Evolutionary conservation across 2,113 vertebrate genomes (phyloP).

Genomic region (Indicator maculatus): DNA sequence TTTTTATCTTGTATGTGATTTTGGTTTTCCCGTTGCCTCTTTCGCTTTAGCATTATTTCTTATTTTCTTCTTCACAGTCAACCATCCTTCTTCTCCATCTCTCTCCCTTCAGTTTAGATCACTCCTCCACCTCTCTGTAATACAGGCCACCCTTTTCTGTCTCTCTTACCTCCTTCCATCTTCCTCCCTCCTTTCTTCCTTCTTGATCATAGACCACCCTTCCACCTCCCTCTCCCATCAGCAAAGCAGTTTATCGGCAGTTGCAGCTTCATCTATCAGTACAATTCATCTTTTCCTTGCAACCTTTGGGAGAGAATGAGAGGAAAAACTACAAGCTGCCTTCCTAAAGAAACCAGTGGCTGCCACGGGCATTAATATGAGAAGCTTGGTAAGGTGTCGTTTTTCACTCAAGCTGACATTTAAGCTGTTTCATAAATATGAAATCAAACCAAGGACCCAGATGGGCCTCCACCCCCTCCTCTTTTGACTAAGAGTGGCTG

Average conservation of each 20-base stretch:
- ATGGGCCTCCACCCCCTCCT: slow-evolving; percentile 73
- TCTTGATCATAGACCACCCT: not conserved
- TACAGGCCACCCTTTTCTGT: not conserved
- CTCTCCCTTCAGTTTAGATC: not conserved
- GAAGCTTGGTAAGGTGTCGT: slow-evolving; percentile 77
- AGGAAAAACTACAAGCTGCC: slow-evolving; percentile 61
- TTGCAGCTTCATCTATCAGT: slow-evolving; percentile 72
- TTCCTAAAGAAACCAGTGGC: slow-evolving; percentile 65
- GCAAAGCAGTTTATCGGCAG: slow-evolving; percentile 57
- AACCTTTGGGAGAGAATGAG: slow-evolving; percentile 47
- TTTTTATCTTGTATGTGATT: not conserved
- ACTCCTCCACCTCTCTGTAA: not conserved
- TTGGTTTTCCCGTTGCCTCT: not conserved
- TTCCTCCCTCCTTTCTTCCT: not conserved
- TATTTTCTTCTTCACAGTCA: not conserved
- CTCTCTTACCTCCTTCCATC: not conserved
- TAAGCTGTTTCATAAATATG: slow-evolving; percentile 83
- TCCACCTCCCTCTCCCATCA: slow-evolving; percentile 30
- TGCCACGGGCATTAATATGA: slow-evolving; percentile 70
- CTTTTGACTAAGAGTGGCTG: slow-evolving; percentile 42
- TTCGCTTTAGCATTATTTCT: not conserved
- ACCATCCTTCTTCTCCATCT: not conserved
- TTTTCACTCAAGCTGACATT: slow-evolving; percentile 84
- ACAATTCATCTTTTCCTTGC: slow-evolving; percentile 62
- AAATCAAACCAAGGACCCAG: slow-evolving; percentile 80